Evolutionary conservation across 2,888 invertebrate species (phyloP).

Genomic region (Lasioglossum morio): DNA sequence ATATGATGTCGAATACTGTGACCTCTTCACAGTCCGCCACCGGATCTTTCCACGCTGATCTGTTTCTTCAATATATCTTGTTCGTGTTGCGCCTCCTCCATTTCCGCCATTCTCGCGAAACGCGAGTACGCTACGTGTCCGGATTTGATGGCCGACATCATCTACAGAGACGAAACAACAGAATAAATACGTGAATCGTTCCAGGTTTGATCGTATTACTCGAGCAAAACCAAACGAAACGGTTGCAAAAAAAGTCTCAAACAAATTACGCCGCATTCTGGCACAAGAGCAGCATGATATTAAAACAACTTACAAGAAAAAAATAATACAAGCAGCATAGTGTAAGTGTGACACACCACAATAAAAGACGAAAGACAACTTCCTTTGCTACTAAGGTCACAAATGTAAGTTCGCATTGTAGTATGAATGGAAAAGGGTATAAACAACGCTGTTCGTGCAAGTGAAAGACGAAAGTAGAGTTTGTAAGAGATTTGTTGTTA

Average conservation of each 20-base stretch:
- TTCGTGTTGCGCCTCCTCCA: slow-evolving; percentile 94
- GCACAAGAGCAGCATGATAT: slow-evolving; percentile 55
- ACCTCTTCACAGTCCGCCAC: slow-evolving; percentile 93
- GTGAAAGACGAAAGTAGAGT: neutral
- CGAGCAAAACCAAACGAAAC: neutral
- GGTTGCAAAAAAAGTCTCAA: neutral
- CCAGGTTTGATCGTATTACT: neutral
- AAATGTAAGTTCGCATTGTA: neutral
- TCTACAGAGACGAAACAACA: slow-evolving; percentile 86
- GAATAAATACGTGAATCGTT: neutral
- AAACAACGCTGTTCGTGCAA: slow-evolving; percentile 43
- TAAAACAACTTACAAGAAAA: slow-evolving; percentile 29
- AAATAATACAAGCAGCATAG: slow-evolving; percentile 19
- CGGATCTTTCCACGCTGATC: slow-evolving; percentile 96
- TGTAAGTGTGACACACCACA: slow-evolving; percentile 1
- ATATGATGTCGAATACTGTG: slow-evolving; percentile 25
- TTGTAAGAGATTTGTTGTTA: slow-evolving; percentile 32
- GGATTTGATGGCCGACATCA: slow-evolving; percentile 99
- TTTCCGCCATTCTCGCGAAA: slow-evolving; percentile 97
- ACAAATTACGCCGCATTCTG: slow-evolving; percentile 17
- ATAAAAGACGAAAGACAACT: slow-evolving; percentile 8
- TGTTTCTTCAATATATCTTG: slow-evolving; percentile 90
- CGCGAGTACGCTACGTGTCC: slow-evolving; percentile 98
- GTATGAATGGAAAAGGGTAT: neutral
- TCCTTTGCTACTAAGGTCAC: neutral